phyloP scores from a whole-genome alignment of 1,140 invertebrate species.

The Nephila pilipes region DNA sequence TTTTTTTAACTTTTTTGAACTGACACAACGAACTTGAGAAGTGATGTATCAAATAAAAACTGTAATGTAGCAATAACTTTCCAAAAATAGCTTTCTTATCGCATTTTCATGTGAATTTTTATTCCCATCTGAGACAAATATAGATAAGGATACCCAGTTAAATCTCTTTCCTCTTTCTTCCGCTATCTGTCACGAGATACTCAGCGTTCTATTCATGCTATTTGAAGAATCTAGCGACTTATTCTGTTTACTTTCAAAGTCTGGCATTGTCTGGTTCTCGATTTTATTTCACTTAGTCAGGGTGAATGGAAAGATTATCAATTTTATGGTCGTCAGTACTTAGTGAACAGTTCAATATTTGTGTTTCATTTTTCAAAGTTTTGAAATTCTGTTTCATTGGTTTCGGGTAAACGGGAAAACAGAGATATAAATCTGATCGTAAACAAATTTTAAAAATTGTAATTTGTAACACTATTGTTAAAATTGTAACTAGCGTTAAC shows the following conservation, averaged over 20 bases:
- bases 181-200: neutral
- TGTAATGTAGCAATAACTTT: conserved; percentile 18
- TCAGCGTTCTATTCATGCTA: neutral
- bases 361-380: too few species aligned
- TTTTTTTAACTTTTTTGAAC: neutral
- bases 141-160: neutral
- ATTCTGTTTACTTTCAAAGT: neutral
- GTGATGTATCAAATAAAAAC: neutral
- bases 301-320: neutral
- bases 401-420: too few species aligned
- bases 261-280: neutral
- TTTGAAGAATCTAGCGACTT: neutral
- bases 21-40: neutral
- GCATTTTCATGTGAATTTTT: neutral
- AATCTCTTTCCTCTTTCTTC: neutral
- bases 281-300: neutral
- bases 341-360: too few species aligned
- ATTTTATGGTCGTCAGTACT: neutral
- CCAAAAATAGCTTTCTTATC: neutral
- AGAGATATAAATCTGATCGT: too few species aligned
- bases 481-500: too few species aligned
- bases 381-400: too few species aligned
- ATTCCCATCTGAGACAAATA: neutral
- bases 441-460: too few species aligned
- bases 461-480: too few species aligned